These are phyloP conservation scores for Apamea anceps DNA, from an alignment of 2,888 invertebrate genomes.

Conservation along the genomic window DNA sequence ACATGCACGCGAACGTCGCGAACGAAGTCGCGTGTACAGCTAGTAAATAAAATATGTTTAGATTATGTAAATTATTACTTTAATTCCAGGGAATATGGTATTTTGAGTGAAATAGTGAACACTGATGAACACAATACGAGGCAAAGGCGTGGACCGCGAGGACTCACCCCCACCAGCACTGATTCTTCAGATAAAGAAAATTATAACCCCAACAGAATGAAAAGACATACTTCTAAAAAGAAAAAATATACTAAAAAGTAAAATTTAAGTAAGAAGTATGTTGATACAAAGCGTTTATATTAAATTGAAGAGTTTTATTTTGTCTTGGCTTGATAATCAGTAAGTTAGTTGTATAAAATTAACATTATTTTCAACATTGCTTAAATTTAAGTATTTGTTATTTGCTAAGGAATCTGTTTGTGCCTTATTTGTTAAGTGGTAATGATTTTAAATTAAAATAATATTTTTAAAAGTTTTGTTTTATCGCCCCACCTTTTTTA, in stretches of 20 bases:
- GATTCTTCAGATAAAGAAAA: constrained; percentile 88
- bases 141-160: constrained; percentile 71
- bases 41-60: not conserved
- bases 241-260: constrained; percentile 72
- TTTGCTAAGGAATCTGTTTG: constrained; percentile 8
- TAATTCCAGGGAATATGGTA: constrained; percentile 76
- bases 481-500: not conserved
- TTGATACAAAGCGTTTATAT: not conserved
- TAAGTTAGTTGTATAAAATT: constrained; percentile 2
- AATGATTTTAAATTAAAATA: constrained; percentile 19
- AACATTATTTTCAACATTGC: constrained; percentile 23
- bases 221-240: constrained; percentile 66
- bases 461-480: not conserved
- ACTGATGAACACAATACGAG: constrained; percentile 66
- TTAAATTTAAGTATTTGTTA: constrained; percentile 13
- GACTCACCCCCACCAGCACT: constrained; percentile 80
- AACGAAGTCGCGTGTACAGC: too few relatives aligned
- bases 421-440: constrained; percentile 26
- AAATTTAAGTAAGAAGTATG: constrained; percentile 4
- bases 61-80: constrained; percentile 5
- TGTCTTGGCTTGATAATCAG: not conserved
- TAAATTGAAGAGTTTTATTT: constrained; percentile 5
- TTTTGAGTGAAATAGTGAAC: constrained; percentile 74
- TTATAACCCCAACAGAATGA: constrained; percentile 82
- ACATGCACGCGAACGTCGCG: too few relatives aligned